Conservation (phyloP, 1,140 invertebrate species). For the Zaprionus vittiger region DNA sequence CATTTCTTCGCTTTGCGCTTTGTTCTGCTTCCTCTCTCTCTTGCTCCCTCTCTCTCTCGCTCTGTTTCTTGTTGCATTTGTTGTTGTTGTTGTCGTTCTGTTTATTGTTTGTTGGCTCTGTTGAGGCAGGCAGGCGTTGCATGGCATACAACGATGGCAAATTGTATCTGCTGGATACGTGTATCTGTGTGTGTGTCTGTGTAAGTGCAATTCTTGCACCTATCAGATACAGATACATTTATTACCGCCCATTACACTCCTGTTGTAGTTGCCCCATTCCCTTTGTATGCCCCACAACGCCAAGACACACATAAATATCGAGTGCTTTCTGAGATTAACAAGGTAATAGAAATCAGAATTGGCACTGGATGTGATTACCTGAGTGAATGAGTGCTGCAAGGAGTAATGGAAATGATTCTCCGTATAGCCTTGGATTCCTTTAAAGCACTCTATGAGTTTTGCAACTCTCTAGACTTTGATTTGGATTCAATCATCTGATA, state of each 20-base stretch:
- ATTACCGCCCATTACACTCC: conserved; percentile 14
- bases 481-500: neutral
- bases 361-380: neutral
- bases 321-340: conserved; percentile 21
- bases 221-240: conserved; percentile 29
- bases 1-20: conserved; percentile 62
- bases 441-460: neutral
- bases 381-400: neutral
- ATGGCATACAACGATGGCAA: conserved; percentile 16
- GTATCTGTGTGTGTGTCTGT: conserved; percentile 3
- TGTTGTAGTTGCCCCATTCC: neutral
- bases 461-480: neutral
- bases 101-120: conserved; percentile 45
- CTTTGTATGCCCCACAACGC: neutral
- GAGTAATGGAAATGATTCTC: neutral
- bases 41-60: conserved; percentile 8
- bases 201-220: conserved; percentile 26
- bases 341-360: conserved; percentile 21
- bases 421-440: neutral
- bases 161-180: conserved; percentile 39
- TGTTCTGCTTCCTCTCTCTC: conserved; percentile 23
- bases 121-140: conserved; percentile 50
- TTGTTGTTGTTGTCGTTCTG: conserved; percentile 43
- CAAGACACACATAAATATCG: conserved; percentile 21
- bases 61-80: conserved; percentile 42